Evolutionary conservation across 2,797 vertebrate genomes (phyloP), one percentile per base, ranked within the genome.

Genomic region (Chrosomus eos): DNA sequence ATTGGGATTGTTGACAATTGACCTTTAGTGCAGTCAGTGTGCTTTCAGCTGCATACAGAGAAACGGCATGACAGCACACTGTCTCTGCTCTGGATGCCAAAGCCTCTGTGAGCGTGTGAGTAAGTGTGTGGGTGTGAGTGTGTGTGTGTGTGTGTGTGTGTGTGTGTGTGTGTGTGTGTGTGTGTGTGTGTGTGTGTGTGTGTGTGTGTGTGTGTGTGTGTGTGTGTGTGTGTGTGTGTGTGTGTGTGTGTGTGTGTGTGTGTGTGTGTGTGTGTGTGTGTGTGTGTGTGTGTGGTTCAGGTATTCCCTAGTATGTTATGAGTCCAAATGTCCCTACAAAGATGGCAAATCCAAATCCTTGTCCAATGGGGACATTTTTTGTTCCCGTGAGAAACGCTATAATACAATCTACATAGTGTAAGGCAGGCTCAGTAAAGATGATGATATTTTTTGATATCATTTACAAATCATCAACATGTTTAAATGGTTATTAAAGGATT

Each of bases 1-100:
- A 80, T 80, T 85, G 88, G 86, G 81, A 83, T 87, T 78, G 82
- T 83, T 88, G 88, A 87, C 88, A 86, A 89, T 85, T 88, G 81
- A 88, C 87, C 88, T 89, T 88, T 89, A 86, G 70, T 86, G 80
- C 80, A 70, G 85, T 89, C 85, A 67, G 70, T 80, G 86, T 75
- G 85, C 83, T 85, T 87, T 75, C 83, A 87, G 83, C 75, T 83
- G 80, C 88, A 88, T 85, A 88, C 88, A 80, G 88, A 88, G 87
- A 71, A 81, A 87, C 76, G 64, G 85, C 88, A 84, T 85, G 83
- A 85, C 67, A 67, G 80, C 73, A 84, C 45, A 71, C 62, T 62
- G 64, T 75, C 85, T 85, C 73, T 76, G 53, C 85, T 79, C 85
- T 64, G 74, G 80, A 88, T 75, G 85, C 83, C 82, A 36, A 71